These are phyloP conservation scores for Salvelinus sp. DNA, from an alignment of 2,113 vertebrate species.

Conservation along the genomic window DNA sequence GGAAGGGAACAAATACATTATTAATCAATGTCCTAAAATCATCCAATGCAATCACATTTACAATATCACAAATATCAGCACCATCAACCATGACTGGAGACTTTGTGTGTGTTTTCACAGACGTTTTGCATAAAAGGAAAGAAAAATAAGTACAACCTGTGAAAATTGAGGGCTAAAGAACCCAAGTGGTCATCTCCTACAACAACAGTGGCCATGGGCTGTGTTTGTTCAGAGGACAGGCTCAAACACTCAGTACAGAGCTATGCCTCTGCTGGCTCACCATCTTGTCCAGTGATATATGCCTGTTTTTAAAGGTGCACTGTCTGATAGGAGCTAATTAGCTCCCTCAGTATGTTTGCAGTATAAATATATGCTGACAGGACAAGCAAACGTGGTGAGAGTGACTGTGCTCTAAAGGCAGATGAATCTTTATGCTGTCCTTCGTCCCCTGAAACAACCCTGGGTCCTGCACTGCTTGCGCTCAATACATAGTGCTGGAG, in stretches of 20 bases:
- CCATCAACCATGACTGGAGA: background rate
- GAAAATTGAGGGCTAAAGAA: conserved; percentile 27
- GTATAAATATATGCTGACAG: conserved; percentile 59
- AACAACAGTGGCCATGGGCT: conserved; percentile 33
- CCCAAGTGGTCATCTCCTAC: conserved; percentile 22
- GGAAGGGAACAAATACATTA: background rate
- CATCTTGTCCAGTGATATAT: conserved; percentile 58
- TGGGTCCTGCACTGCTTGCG: conserved; percentile 15
- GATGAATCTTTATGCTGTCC: conserved; percentile 30
- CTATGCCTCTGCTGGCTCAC: conserved; percentile 8
- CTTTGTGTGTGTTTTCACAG: conserved; percentile 9
- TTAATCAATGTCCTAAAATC: background rate
- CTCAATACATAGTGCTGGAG: conserved; percentile 20
- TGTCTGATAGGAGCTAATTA: conserved; percentile 50
- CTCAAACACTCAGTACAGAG: conserved; percentile 12
- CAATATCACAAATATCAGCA: background rate
- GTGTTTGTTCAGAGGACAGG: conserved; percentile 48
- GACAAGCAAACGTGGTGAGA: conserved; percentile 43
- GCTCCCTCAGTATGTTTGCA: conserved; percentile 53
- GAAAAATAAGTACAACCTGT: conserved; percentile 15
- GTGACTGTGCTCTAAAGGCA: conserved; percentile 23
- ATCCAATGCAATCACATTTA: background rate
- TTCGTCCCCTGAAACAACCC: conserved; percentile 21
- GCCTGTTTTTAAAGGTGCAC: conserved; percentile 59
- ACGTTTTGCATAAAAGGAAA: background rate